phyloP scores from a whole-genome alignment of 37 sponge, comb jelly and placozoan species.

The Aplysina aerophoba region DNA sequence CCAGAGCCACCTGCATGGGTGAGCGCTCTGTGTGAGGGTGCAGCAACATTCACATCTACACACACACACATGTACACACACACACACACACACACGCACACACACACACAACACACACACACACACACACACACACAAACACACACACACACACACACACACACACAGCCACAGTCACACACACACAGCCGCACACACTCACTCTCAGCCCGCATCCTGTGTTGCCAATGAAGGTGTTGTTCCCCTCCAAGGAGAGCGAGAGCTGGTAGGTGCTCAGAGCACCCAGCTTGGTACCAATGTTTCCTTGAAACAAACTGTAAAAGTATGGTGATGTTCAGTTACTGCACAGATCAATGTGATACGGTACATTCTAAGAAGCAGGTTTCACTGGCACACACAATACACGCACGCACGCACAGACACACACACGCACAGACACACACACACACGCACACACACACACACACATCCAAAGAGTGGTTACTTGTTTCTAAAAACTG shows the following conservation, averaged over 20 bases:
- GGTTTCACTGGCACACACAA: background rate
- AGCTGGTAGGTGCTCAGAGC: background rate
- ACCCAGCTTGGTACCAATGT: background rate
- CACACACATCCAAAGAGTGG: background rate
- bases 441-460: background rate
- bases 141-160: slow-evolving; percentile 31
- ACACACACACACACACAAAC: slow-evolving; percentile 12
- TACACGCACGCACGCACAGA: background rate
- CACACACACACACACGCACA: background rate
- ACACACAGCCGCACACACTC: slow-evolving; percentile 30
- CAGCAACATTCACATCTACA: too few species aligned
- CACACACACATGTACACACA: background rate
- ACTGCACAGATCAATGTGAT: slow-evolving; percentile 1
- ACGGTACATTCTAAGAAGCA: background rate
- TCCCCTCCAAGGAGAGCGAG: background rate
- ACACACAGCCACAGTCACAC: slow-evolving; percentile 20
- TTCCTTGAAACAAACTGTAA: slow-evolving; percentile 12
- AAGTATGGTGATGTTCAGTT: too few species aligned
- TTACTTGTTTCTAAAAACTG: too few species aligned
- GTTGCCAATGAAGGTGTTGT: background rate
- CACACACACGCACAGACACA: too few species aligned
- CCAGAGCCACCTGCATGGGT: too few species aligned
- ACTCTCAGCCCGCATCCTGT: background rate
- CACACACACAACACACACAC: slow-evolving; percentile 26
- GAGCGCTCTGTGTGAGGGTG: too few species aligned